Conservation (phyloP, 1,140 invertebrate genomes). For the Trachymyrmex cornetzi region DNA sequence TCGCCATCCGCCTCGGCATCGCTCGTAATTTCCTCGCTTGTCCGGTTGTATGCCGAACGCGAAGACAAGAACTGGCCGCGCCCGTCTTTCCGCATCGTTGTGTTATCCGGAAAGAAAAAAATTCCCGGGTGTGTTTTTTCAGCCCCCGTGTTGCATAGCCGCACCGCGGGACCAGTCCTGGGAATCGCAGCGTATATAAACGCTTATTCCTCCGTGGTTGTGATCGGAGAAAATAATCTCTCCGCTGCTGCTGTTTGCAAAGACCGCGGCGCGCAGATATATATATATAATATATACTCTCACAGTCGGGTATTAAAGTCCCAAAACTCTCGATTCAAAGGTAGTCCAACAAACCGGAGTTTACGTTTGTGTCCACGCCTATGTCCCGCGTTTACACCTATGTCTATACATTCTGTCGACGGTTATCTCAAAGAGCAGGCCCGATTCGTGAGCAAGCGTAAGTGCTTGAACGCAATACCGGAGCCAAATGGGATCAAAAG, state of each 20-base stretch:
- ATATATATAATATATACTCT: background rate
- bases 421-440: conserved; percentile 44
- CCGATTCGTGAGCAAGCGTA: conserved; percentile 22
- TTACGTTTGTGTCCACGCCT: background rate
- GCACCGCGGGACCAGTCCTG: background rate
- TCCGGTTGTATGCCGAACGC: conserved; percentile 20
- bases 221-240: conserved; percentile 32
- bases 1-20: conserved; percentile 38
- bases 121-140: conserved; percentile 40
- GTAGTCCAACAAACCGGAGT: background rate
- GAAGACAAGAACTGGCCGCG: background rate
- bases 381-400: background rate
- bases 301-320: background rate
- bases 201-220: background rate
- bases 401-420: conserved; percentile 7
- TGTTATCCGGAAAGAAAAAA: background rate
- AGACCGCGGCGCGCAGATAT: background rate
- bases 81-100: background rate
- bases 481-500: conserved; percentile 51
- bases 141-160: conserved; percentile 9
- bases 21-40: conserved; percentile 47
- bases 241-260: background rate
- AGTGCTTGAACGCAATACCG: conserved; percentile 45
- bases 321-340: background rate
- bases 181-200: background rate